Evolutionary conservation across 2,888 invertebrate species (phyloP).

Genomic region (Lepidonotus clava): DNA sequence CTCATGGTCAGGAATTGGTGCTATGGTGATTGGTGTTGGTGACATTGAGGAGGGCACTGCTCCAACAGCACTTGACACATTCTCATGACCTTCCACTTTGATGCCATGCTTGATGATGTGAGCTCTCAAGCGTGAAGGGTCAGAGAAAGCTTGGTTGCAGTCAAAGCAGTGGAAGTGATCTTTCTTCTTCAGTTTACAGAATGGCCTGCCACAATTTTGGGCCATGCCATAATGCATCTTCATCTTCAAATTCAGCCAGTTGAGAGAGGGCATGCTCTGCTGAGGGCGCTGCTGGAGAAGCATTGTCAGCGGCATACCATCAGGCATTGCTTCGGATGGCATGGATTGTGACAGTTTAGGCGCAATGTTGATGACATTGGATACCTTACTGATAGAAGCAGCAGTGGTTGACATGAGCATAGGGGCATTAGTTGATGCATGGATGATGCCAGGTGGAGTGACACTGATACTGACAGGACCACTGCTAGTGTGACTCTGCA

Average conservation of each 20-base stretch:
- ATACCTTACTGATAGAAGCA: not conserved
- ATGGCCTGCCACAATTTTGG: slow-evolving; percentile 86
- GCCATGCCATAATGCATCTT: slow-evolving; percentile 75
- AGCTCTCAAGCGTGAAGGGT: slow-evolving; percentile 85
- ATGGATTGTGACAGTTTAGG: slow-evolving; percentile 51
- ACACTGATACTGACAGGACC: slow-evolving; percentile 15
- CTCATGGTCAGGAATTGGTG: slow-evolving; percentile 48
- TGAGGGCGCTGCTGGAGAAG: slow-evolving; percentile 61
- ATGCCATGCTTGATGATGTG: slow-evolving; percentile 86
- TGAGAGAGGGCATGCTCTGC: slow-evolving; percentile 54
- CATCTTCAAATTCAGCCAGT: slow-evolving; percentile 65
- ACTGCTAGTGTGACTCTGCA: not conserved
- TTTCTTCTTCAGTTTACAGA: slow-evolving; percentile 89
- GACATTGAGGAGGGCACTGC: not conserved
- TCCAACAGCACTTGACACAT: not conserved
- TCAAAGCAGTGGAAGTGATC: slow-evolving; percentile 90
- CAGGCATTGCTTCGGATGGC: not conserved
- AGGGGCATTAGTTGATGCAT: slow-evolving; percentile 11
- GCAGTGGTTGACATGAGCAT: not conserved
- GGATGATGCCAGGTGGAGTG: slow-evolving; percentile 27
- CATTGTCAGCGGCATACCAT: slow-evolving; percentile 54
- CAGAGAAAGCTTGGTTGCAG: slow-evolving; percentile 90
- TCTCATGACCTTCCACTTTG: slow-evolving; percentile 6
- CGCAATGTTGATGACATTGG: slow-evolving; percentile 57
- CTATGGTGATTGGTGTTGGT: slow-evolving; percentile 41